These are phyloP conservation scores for Drosophila greeni DNA, from an alignment of 2,888 invertebrate genomes.

Conservation along the genomic window DNA sequence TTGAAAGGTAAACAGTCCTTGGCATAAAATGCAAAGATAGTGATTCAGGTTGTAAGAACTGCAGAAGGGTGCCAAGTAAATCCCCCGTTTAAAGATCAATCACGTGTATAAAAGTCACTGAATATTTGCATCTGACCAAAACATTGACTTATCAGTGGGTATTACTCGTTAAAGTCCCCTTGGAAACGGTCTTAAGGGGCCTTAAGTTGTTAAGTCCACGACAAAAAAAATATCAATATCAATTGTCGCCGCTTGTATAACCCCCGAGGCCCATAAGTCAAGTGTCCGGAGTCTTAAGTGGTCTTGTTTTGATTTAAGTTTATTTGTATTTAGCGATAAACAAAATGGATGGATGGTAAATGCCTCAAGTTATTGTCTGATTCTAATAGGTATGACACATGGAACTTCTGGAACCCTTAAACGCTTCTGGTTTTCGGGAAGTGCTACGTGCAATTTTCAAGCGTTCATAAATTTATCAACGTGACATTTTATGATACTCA, in stretches of 20 bases:
- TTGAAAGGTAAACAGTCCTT: conserved; percentile 14
- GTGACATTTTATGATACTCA: conserved; percentile 58
- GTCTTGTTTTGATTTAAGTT: conserved; percentile 52
- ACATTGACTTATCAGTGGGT: conserved; percentile 17
- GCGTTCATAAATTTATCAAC: conserved; percentile 42
- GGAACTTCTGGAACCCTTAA: too few species aligned
- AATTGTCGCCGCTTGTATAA: conserved; percentile 40
- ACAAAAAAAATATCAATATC: conserved; percentile 21
- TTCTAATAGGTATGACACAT: background rate
- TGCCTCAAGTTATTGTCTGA: conserved; percentile 4
- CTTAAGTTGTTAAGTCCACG: conserved; percentile 49
- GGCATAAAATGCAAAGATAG: conserved; percentile 4
- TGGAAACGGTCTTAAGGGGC: conserved; percentile 7
- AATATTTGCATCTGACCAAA: conserved; percentile 14
- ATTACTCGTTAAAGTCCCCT: conserved; percentile 8
- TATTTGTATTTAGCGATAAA: conserved; percentile 61
- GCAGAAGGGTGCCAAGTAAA: background rate
- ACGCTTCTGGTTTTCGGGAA: background rate
- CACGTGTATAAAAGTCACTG: background rate
- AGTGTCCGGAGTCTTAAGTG: conserved; percentile 58
- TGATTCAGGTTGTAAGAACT: background rate
- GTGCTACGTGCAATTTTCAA: conserved; percentile 45
- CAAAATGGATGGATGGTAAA: conserved; percentile 56
- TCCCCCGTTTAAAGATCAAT: background rate
- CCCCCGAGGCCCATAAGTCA: conserved; percentile 44